phyloP scores from a whole-genome alignment of 2,888 invertebrate genomes.

The Pandemis heparana region DNA sequence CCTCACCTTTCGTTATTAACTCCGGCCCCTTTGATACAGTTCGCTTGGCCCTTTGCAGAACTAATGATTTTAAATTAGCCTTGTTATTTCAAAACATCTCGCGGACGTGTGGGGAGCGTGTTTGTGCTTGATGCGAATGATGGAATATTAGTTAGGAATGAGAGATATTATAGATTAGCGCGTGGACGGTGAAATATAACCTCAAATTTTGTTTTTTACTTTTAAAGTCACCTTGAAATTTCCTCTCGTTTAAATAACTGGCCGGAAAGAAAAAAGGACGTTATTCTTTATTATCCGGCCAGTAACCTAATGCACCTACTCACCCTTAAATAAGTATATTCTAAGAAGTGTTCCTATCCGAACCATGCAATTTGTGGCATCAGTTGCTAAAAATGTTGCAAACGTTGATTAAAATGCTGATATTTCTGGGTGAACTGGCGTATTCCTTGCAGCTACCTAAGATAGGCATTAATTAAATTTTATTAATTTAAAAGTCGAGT shows the following conservation, averaged over 20 bases:
- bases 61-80: conserved; percentile 78
- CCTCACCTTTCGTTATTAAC: conserved; percentile 82
- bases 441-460: conserved; percentile 42
- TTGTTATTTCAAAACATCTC: conserved; percentile 62
- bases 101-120: conserved; percentile 55
- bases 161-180: no score
- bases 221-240: no score
- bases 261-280: no score
- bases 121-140: conserved; percentile 28
- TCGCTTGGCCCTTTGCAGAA: conserved; percentile 62
- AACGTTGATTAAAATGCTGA: not conserved
- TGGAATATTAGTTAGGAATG: not conserved
- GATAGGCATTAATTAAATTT: conserved; percentile 66
- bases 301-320: no score
- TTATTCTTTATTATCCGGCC: no score
- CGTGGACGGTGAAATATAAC: no score
- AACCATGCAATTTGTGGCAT: no score
- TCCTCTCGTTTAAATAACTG: no score
- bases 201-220: no score
- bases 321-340: no score
- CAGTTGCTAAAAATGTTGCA: no score
- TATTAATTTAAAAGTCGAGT: conserved; percentile 75
- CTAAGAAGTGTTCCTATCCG: no score
- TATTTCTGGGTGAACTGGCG: not conserved
- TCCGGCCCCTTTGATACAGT: conserved; percentile 77